phyloP scores from a whole-genome alignment of 1,140 invertebrate genomes.

The Littorina saxatilis region DNA sequence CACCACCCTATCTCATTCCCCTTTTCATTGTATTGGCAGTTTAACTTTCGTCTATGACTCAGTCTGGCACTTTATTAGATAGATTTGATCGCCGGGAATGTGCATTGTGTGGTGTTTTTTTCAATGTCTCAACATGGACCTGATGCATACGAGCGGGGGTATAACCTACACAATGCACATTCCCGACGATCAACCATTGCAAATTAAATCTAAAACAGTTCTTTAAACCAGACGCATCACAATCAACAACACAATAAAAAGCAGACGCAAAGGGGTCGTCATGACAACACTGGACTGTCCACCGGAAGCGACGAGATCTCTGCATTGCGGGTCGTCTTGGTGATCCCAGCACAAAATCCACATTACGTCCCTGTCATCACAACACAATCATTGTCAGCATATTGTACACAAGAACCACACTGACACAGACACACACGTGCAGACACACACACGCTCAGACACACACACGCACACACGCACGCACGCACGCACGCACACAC shows the following conservation, averaged over 20 bases:
- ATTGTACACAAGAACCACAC: no score
- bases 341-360: constrained; percentile 10
- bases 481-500: no score
- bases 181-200: no score
- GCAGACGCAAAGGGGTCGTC: neutral
- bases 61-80: neutral
- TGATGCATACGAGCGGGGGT: no score
- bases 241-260: neutral
- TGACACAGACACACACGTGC: no score
- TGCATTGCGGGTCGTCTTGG: neutral
- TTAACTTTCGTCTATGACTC: neutral
- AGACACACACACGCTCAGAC: no score
- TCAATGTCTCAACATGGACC: no score
- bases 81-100: no score
- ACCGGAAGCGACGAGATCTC: neutral
- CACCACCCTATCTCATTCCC: no score
- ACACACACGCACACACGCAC: no score
- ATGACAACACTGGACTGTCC: neutral
- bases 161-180: no score
- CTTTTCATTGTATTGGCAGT: neutral
- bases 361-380: neutral
- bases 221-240: neutral
- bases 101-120: no score
- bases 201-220: neutral
- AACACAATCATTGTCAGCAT: neutral